Evolutionary conservation across 2,113 vertebrate genomes (phyloP), one percentile per base, ranked within the genome.

Genomic region (Mesoclemmys tuberculata): DNA sequence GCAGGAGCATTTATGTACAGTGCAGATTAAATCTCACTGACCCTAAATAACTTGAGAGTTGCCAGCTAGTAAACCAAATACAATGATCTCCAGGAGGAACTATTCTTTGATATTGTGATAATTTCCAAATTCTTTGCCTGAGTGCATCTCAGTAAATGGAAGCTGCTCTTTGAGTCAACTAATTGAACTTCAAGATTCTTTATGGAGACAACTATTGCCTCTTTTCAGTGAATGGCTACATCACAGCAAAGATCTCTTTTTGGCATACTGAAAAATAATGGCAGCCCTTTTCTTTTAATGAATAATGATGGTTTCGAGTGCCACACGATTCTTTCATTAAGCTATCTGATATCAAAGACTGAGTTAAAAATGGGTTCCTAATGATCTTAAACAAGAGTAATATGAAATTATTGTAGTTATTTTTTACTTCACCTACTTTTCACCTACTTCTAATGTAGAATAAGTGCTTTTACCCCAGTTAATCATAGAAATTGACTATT

Each of bases 371-470:
- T 26, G 22, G 5, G 2, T 85, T 87, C 41, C 14, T 51, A n/a
- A 7, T 38, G 44, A 58, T 10, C 18, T 4, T 77, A 82, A 79
- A 29, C 55, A 48, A 84, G 87, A 81, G 52, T 55, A 54, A 10
- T 58, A 81, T 75, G 38, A 74, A 41, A 41, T 74, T 46, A 27
- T 79, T 44, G 87, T 54, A 49, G 90, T 41, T 75, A 6, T 68
- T 87, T 75, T 89, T 4, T 1, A 0, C 21, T 92, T 90, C 4
- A 46, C 64, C 2, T 58, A 88, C 55, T 84, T 92, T 83, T 77
- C 2, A 2, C 24, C 1, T 1, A 14, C 87, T 5, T 7, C 6
- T 1, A 18, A 1, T 84, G 26, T 82, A 2, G 5, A 82, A 61
- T 85, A 87, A 89, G 80, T 80, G 18, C 4, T 24, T 84, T 48